Evolutionary conservation across 2,113 vertebrate genomes (phyloP), one percentile per base, ranked within the genome.

Genomic region (Pseudolaguvia tuberculata): DNA sequence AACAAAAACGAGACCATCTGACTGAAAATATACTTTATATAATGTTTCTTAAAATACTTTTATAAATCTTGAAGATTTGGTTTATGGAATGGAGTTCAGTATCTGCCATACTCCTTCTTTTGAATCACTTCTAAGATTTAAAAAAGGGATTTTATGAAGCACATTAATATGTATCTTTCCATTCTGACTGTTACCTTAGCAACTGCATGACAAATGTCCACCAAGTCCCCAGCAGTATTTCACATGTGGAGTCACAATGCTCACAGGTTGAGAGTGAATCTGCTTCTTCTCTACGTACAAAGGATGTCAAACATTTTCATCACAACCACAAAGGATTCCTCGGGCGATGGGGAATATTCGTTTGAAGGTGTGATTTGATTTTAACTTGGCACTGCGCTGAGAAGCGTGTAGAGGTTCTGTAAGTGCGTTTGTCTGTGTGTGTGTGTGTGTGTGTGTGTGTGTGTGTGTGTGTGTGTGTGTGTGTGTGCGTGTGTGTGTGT

Each of bases 101-200:
- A 9, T 9, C 29, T 17, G n/a, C 20, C 11, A 29, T 42, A 18
- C 15, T 47, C 27, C 50, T 11, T 55, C 23, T 51, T 48, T 18
- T 31, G 17, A 9, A 48, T 50, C 47, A n/a, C 56, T 18, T 31
- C 21, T 23, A 21, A 62, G 66, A 70, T 58, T 70, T 45, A 57
- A 58, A 63, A 53, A 21, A 62, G 14, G 31, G 66, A 25, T 53
- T 76, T 68, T 52, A 83, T 15, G 47, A 77, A 55, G 50, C 18
- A 25, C 0, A 11, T 52, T 75, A 71, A 53, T 42, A 55, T 81
- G 76, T 58, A 74, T 72, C 23, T 72, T 79, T 85, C 62, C 74
- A 87, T 83, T 88, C 79, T 78, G 84, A 78, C 77, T 70, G 88
- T 91, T 89, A 82, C 89, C 87, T 47, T 87, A 75, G 88, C 85